These are phyloP conservation scores for Tinamus major DNA, from an alignment of 2,797 vertebrate genomes.

Conservation along the genomic window DNA sequence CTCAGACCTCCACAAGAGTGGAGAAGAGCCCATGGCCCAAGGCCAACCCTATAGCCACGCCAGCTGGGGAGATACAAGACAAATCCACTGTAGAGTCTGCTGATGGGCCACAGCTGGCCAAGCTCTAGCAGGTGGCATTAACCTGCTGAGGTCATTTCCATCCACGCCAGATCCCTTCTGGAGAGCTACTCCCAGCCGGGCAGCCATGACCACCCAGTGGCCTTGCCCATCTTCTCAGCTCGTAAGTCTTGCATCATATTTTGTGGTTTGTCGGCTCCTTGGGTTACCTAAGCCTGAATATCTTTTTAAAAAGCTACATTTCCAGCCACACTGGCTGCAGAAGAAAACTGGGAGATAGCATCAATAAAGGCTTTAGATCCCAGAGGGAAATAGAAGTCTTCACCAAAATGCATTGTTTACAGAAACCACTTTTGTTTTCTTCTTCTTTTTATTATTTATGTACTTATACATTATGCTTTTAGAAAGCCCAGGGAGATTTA, in stretches of 20 bases:
- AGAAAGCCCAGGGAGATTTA: background rate
- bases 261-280: background rate
- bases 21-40: no score
- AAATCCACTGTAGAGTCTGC: fast-evolving
- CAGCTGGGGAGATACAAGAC: no score
- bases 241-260: background rate
- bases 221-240: background rate
- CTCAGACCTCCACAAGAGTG: no score
- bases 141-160: background rate
- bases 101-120: fast-evolving
- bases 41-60: no score
- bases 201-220: fast-evolving
- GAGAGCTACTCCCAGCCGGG: background rate
- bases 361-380: background rate
- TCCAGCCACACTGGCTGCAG: background rate
- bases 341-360: background rate
- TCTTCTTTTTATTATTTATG: background rate
- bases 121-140: fast-evolving
- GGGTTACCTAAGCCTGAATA: fast-evolving
- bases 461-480: background rate
- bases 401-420: background rate
- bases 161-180: fast-evolving
- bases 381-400: background rate
- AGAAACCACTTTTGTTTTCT: background rate
- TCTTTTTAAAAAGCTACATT: fast-evolving